These are phyloP conservation scores for Neodiprion lecontei DNA, from an alignment of 1,140 invertebrate genomes.

Conservation along the genomic window DNA sequence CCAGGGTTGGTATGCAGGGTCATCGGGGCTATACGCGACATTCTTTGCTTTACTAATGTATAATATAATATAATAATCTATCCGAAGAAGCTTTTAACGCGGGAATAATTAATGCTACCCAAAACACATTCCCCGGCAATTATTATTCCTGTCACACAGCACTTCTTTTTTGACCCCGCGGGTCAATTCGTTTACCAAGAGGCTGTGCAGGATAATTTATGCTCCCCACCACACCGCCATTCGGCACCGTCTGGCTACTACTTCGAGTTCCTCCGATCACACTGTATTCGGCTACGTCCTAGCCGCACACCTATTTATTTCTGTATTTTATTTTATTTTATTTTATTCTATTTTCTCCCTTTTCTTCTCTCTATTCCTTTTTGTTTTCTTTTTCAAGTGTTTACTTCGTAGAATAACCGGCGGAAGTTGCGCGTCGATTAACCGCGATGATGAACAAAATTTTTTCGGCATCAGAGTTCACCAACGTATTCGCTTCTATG, in stretches of 20 bases:
- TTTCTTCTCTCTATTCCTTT: neutral
- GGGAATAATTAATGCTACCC: constrained; percentile 38
- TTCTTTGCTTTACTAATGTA: neutral
- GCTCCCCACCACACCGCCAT: neutral
- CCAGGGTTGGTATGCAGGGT: neutral
- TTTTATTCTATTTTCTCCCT: neutral
- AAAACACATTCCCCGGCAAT: constrained; percentile 20
- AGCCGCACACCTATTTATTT: constrained; percentile 11
- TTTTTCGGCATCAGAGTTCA: too few species aligned
- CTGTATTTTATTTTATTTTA: constrained; percentile 1
- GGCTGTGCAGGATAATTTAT: constrained; percentile 40
- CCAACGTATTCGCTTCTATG: too few species aligned
- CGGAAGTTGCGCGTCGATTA: too few species aligned
- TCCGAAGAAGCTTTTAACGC: constrained; percentile 23
- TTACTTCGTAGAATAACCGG: too few species aligned
- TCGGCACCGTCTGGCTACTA: too few species aligned
- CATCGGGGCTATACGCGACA: neutral
- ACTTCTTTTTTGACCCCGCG: constrained; percentile 35
- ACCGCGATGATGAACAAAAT: too few species aligned
- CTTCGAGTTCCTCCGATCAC: neutral
- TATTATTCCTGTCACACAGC: constrained; percentile 36
- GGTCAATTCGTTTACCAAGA: constrained; percentile 45
- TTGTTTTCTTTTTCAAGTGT: too few species aligned
- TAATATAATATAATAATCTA: neutral
- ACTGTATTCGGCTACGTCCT: constrained; percentile 9